Conservation (phyloP, 2,113 vertebrate species). For the Cyanoliseus patagonus region DNA sequence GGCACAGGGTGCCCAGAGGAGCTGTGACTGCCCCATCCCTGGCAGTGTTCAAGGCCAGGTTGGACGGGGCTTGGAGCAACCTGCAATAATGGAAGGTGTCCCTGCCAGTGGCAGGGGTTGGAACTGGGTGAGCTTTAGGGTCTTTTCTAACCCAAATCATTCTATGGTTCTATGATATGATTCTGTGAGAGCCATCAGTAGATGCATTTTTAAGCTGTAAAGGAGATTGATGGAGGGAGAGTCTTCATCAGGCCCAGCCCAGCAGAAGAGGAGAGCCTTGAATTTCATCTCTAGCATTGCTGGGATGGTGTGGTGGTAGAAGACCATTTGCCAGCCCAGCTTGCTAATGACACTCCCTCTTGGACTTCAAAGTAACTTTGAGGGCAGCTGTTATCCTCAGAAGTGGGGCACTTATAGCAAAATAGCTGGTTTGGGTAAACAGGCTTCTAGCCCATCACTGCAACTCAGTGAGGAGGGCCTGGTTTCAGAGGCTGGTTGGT, state of each 20-base stretch:
- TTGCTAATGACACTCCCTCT: not conserved
- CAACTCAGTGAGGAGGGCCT: not conserved
- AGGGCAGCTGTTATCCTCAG: not conserved
- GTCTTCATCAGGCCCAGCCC: not conserved
- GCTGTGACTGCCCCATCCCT: too few species aligned
- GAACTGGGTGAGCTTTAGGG: not conserved
- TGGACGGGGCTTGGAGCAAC: not conserved
- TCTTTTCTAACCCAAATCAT: not conserved
- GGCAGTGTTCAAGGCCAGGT: too few species aligned
- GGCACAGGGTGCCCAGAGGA: too few species aligned
- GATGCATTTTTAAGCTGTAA: not conserved
- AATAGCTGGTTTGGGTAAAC: not conserved
- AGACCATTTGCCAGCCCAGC: not conserved
- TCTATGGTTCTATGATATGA: not conserved
- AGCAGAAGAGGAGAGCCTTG: not conserved
- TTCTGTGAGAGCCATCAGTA: not conserved
- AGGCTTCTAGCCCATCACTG: not conserved
- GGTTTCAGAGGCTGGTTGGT: not conserved
- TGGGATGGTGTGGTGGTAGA: not conserved
- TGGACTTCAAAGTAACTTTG: not conserved
- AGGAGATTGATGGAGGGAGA: not conserved
- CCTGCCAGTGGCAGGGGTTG: not conserved
- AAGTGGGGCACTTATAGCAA: not conserved
- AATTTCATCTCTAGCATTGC: not conserved
- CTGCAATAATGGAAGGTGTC: not conserved